A percentile compares a stretch with the other conserved stretches of the same genome.
Evolutionary conservation across 2,113 vertebrate species (phyloP).

Genomic region (Oryzias woworae): DNA sequence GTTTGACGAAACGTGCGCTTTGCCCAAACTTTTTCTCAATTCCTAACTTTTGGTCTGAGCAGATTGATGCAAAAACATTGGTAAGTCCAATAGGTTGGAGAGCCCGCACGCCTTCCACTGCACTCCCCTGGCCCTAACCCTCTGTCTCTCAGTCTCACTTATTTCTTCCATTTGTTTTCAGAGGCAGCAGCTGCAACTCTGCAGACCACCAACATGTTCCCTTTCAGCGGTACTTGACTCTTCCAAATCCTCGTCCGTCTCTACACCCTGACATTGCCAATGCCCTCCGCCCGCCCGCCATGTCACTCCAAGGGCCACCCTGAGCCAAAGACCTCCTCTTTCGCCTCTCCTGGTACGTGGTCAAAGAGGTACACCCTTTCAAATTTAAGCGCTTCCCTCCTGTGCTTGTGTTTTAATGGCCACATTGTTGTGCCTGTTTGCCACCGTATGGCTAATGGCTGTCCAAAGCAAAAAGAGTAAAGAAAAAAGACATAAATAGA

Average conservation of each 20-base stretch:
- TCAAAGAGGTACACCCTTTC: slow-evolving; percentile 56
- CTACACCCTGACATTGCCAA: slow-evolving; percentile 70
- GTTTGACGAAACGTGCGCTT: slow-evolving; percentile 41
- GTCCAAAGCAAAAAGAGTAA: slow-evolving; percentile 30
- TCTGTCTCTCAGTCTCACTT: slow-evolving; percentile 50
- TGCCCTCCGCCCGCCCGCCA: slow-evolving; percentile 17
- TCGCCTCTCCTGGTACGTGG: slow-evolving; percentile 44
- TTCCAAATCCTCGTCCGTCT: slow-evolving; percentile 74
- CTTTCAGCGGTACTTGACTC: slow-evolving; percentile 75
- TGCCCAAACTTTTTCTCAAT: slow-evolving; percentile 48
- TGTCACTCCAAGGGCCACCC: slow-evolving; percentile 44
- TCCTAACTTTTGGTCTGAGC: slow-evolving; percentile 46
- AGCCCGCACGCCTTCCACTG: slow-evolving; percentile 47
- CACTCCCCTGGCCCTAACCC: slow-evolving; percentile 33
- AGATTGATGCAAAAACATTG: slow-evolving; percentile 56
- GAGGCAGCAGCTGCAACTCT: slow-evolving; percentile 69
- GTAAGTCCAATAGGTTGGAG: slow-evolving; percentile 39
- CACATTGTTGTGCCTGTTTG: slow-evolving; percentile 32
- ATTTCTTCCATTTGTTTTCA: slow-evolving; percentile 74
- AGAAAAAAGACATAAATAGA: slow-evolving; percentile 12
- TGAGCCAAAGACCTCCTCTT: slow-evolving; percentile 59
- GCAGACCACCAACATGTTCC: slow-evolving; percentile 76
- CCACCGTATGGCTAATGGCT: slow-evolving; percentile 60
- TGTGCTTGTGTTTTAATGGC: slow-evolving; percentile 36
- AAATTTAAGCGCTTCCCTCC: slow-evolving; percentile 58